phyloP scores from a whole-genome alignment of 2,113 vertebrate genomes.

The Macquaria australasica region DNA sequence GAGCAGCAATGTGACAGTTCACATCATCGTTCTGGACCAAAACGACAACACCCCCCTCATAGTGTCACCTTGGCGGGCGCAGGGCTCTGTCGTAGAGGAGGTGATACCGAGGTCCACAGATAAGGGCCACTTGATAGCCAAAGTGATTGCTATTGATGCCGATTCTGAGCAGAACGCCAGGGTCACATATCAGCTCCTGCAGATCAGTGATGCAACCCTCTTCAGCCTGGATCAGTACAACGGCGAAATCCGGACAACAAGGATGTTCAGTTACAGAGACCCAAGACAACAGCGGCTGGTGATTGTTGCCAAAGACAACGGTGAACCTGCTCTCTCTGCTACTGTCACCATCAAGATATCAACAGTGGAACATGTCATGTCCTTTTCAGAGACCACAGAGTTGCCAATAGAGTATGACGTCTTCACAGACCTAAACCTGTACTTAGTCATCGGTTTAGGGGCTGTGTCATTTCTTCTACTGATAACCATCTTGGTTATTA shows the following conservation, averaged over 20 bases:
- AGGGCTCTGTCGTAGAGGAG: conserved; percentile 79
- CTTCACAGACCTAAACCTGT: conserved; percentile 84
- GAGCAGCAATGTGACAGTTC: conserved; percentile 83
- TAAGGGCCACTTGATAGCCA: conserved; percentile 82
- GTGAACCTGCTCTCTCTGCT: conserved; percentile 83
- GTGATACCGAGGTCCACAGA: conserved; percentile 82
- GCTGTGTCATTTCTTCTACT: conserved; percentile 83
- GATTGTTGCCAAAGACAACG: conserved; percentile 85
- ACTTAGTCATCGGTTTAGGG: conserved; percentile 83
- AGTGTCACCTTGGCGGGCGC: conserved; percentile 82
- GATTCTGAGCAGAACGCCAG: conserved; percentile 84
- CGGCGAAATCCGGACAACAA: conserved; percentile 82
- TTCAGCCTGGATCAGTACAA: conserved; percentile 85
- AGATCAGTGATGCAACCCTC: conserved; percentile 75
- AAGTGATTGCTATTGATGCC: conserved; percentile 83
- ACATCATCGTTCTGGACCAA: conserved; percentile 82
- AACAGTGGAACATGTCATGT: conserved; percentile 78
- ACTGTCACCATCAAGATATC: conserved; percentile 85
- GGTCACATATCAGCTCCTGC: conserved; percentile 84
- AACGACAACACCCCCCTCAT: conserved; percentile 84
- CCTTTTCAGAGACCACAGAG: conserved; percentile 83
- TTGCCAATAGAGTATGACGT: conserved; percentile 80
- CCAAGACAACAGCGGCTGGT: conserved; percentile 80
- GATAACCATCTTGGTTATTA: conserved; percentile 84
- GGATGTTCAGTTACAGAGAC: conserved; percentile 85